phyloP scores from a whole-genome alignment of 2,113 vertebrate species.

The Formicarius rufipectus region DNA sequence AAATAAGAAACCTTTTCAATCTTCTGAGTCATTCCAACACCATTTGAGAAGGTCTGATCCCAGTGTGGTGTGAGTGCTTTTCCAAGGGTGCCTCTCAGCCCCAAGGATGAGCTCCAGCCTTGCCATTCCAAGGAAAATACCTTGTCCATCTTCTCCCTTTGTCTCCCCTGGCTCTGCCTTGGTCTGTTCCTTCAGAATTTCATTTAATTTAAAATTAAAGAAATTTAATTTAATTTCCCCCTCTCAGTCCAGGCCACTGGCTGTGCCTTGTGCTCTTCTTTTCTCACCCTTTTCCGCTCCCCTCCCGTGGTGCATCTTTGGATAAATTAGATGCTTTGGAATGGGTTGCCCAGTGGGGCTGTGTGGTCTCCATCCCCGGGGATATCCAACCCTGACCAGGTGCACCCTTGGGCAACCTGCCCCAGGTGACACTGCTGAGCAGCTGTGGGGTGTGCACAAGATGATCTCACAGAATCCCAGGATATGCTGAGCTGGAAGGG shows the following conservation, averaged over 20 bases:
- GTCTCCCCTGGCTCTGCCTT: too few relatives aligned
- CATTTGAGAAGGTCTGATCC: neutral
- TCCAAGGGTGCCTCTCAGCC: too few relatives aligned
- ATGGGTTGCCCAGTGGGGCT: neutral
- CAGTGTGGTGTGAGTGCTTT: neutral
- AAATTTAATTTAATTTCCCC: neutral
- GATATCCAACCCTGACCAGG: neutral
- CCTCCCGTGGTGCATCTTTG: neutral
- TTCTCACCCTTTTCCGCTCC: neutral
- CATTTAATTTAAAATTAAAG: too few relatives aligned
- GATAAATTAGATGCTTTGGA: neutral
- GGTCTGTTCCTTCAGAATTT: too few relatives aligned
- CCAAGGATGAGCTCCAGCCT: too few relatives aligned
- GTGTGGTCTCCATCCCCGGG: neutral
- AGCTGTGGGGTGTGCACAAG: too few relatives aligned
- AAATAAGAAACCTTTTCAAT: neutral
- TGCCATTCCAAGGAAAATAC: too few relatives aligned
- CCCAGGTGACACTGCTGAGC: too few relatives aligned
- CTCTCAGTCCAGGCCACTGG: neutral
- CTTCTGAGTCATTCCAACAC: neutral
- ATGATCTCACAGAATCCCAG: neutral
- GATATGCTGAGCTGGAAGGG: too few relatives aligned
- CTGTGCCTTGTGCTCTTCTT: neutral
- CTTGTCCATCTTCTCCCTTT: too few relatives aligned
- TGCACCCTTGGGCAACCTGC: neutral